Base-by-base conservation (phyloP, 2,888 invertebrate species). In the Aphidoletes aphidimyza region DNA sequence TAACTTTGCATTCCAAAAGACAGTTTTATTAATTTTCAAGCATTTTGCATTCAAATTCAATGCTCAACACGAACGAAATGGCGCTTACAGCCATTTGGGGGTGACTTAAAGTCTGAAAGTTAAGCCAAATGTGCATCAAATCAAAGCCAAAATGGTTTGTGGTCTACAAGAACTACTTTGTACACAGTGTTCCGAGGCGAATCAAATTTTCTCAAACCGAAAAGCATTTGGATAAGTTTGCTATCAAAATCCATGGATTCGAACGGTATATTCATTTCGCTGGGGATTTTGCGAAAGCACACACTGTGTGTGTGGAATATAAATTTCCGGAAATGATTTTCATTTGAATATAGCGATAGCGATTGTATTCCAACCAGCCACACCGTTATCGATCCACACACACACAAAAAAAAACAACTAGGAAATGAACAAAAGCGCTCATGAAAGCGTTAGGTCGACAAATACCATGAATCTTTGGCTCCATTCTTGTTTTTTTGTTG, bases 101-200 rank as follows among this genome's bases (percentile, higher is more conserved):
- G 69, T 69, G 69, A 69, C 69, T 69, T 30, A 30, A 69, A 69
- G 69, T 69, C 69, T 69, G 34, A 30, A 69, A 69, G 34, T 30
- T 69, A 26, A 69, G 69, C 69, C 69, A 69, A 69, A 69, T 69
- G 69, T 69, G 69, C 69, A 69, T 69, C 69, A 69, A 69, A 69
- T 69, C 69, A 69, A 69, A 69, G 69, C 69, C 34, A 69, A 69
- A n/a, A 69, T 69, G 17, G 69, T 69, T 69, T 69, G 69, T 69
- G 69, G 69, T 14, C 11, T 47, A 19, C 39, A 39, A 39, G n/a
- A n/a, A n/a, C n/a, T n/a, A n/a, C n/a, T 54, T 1, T 54, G 34
- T 34, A 30, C 69, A 69, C 69, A 69, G n/a, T n/a, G n/a, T n/a
- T n/a, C n/a, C n/a, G 26, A 34, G 26, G 69, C 26, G 69, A 54